Evolutionary conservation across 2,888 invertebrate species (phyloP).

Genomic region (Hydroisotoma schaefferi): DNA sequence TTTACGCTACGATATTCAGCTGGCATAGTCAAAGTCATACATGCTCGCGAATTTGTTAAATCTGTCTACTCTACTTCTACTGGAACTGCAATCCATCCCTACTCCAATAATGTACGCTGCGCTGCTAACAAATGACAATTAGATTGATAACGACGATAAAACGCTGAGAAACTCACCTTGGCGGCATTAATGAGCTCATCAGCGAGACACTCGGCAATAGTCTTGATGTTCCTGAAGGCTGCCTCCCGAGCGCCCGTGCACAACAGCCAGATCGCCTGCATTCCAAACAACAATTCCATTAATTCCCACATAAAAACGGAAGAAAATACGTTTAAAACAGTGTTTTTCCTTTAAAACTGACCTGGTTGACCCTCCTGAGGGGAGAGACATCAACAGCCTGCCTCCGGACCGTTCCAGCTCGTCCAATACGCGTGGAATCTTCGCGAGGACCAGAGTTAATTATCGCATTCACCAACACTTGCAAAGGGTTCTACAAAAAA

Average conservation of each 20-base stretch:
- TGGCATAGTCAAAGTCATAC: no score
- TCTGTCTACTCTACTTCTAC: no score
- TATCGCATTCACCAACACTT: constrained; percentile 92
- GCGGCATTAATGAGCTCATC: constrained; percentile 99
- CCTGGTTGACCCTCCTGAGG: constrained; percentile 92
- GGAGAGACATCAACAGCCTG: constrained; percentile 99
- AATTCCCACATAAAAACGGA: not conserved
- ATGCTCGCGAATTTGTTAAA: no score
- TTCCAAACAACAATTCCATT: constrained; percentile 4
- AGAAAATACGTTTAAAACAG: not conserved
- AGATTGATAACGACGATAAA: not conserved
- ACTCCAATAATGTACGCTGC: no score
- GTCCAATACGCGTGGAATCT: constrained; percentile 99
- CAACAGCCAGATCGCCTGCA: constrained; percentile 89
- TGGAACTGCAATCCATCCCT: no score
- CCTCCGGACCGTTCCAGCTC: constrained; percentile 99
- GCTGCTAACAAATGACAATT: not conserved
- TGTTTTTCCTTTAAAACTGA: constrained; percentile 23
- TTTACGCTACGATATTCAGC: no score
- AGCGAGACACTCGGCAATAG: constrained; percentile 98
- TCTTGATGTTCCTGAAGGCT: constrained; percentile 99
- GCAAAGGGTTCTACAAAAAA: constrained; percentile 58
- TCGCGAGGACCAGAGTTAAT: constrained; percentile 99
- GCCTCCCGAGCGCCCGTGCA: constrained; percentile 99
- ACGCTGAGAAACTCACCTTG: constrained; percentile 69